Evolutionary conservation across 2,888 invertebrate species (phyloP).

Genomic region (Ariolimax columbianus): DNA sequence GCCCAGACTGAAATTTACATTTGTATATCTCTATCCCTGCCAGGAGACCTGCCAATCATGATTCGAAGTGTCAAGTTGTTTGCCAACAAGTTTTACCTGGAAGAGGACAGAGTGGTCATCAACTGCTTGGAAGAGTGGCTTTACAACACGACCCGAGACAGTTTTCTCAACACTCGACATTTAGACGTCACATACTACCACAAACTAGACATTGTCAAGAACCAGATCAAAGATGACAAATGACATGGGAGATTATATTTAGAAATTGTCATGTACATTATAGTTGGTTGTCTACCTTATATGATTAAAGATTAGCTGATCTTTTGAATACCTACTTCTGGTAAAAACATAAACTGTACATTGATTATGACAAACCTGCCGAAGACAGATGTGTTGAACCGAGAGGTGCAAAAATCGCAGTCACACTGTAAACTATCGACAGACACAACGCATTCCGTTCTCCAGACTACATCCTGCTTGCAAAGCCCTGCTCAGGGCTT

Average conservation of each 20-base stretch:
- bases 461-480: too few species aligned
- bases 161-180: constrained; percentile 11
- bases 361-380: too few species aligned
- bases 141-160: constrained; percentile 34
- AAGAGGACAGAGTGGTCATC: constrained; percentile 34
- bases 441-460: too few species aligned
- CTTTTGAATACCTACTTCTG: too few species aligned
- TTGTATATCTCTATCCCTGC: background rate
- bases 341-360: too few species aligned
- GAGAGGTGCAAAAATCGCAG: too few species aligned
- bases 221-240: constrained; percentile 1
- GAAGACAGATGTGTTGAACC: too few species aligned
- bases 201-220: constrained; percentile 39
- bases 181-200: constrained; percentile 29
- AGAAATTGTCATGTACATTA: background rate
- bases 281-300: background rate
- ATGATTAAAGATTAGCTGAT: too few species aligned
- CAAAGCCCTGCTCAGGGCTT: too few species aligned
- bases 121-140: constrained; percentile 44
- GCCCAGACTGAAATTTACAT: too few species aligned
- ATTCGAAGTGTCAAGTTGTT: constrained; percentile 31
- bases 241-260: background rate
- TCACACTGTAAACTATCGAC: too few species aligned
- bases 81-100: constrained; percentile 39
- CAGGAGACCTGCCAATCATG: constrained; percentile 42